Evolutionary conservation across 1,140 invertebrate species (phyloP), one percentile per base, ranked within the genome.

Genomic region (Tetramorium parvispinum): DNA sequence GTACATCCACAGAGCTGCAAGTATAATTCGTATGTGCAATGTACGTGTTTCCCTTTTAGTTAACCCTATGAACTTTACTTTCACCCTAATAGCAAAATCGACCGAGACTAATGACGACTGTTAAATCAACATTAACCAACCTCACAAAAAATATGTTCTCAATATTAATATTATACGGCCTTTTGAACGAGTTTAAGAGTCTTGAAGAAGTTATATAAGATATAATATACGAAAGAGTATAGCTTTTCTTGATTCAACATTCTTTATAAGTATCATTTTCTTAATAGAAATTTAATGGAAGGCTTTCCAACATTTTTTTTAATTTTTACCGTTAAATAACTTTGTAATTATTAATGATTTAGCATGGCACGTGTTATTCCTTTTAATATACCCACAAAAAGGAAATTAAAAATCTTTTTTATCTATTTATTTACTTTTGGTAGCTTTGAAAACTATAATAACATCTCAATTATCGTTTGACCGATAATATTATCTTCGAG

Each of bases 401-500:
- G 5, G 8, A 49, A 73, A 57, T 75, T 16, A 13, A 43, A 11
- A 61, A 46, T 27, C 16, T 61, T 46, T 27, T 18, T 0, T 18
- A 10, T 43, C 6, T 65, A 24, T 24, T 79, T 51, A 68, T 68
- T 68, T 65, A 78, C n/a, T 1, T 63, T 18, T 10, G 24, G 11
- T 55, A 57, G 27, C 46, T 51, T 78, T 66, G 13, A 13, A 63
- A 49, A 53, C 7, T 40, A 40, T 37, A 57, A 53, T 24, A 21
- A 68, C 27, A 53, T 6, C 5, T 76, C 32, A 37, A 13, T 81
- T 27, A 79, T 79, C 61, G 27, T 49, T 10, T 5, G 32, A 11
- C 16, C 32, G 11, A 70, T 81, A 53, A 49, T 81, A n/a, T 70
- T 53, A 73, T 73, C 18, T 24, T 82, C 40, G 66, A 81, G 11